Evolutionary conservation across 2,888 invertebrate species (phyloP).

Genomic region (Proisotoma minuta): DNA sequence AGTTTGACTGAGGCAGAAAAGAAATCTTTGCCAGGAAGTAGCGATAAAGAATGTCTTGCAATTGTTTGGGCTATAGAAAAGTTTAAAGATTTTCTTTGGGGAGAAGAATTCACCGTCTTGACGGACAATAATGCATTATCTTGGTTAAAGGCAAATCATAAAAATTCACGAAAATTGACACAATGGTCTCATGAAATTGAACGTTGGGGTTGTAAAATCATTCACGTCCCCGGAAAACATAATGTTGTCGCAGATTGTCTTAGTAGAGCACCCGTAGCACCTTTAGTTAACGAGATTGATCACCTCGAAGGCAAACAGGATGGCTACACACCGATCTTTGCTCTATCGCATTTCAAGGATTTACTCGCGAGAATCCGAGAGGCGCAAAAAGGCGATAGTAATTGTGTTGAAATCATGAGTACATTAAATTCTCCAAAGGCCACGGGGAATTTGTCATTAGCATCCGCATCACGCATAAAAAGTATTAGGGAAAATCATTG

Average conservation of each 20-base stretch:
- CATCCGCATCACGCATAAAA: not conserved
- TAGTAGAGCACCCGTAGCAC: constrained; percentile 15
- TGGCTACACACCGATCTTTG: constrained; percentile 7
- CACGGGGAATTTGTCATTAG: not conserved
- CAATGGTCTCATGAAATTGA: constrained; percentile 23
- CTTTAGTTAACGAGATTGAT: not conserved
- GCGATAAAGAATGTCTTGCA: constrained; percentile 19
- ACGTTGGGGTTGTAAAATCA: constrained; percentile 19
- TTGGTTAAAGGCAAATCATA: constrained; percentile 13
- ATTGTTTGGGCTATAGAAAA: constrained; percentile 9
- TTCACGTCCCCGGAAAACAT: constrained; percentile 10
- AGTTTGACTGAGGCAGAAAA: constrained; percentile 19
- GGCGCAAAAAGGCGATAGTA: not conserved
- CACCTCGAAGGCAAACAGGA: not conserved
- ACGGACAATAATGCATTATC: constrained; percentile 19
- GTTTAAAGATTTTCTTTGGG: constrained; percentile 14
- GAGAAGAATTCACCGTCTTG: constrained; percentile 3
- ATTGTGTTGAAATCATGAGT: not conserved
- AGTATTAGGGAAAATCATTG: not conserved
- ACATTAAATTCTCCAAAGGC: not conserved
- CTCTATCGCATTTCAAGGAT: constrained; percentile 4
- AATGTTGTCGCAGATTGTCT: constrained; percentile 26
- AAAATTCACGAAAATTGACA: constrained; percentile 6
- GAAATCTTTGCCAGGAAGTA: constrained; percentile 16
- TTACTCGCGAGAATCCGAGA: not conserved